phyloP scores from a whole-genome alignment of 2,797 vertebrate genomes.

The Sebastes miniatus region DNA sequence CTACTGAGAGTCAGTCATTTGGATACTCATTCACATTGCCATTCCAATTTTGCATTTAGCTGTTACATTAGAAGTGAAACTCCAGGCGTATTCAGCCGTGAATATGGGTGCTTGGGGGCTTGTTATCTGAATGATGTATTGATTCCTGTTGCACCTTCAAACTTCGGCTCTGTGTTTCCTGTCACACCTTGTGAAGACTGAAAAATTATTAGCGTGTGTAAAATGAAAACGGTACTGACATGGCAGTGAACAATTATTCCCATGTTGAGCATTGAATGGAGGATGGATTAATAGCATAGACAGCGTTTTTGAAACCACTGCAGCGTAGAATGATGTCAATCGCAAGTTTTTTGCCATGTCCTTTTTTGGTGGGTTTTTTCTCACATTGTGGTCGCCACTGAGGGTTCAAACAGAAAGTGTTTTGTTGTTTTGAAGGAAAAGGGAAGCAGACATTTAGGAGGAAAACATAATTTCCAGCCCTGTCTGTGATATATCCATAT shows the following conservation, averaged over 20 bases:
- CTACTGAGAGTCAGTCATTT: neutral
- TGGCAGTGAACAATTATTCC: conserved; percentile 10
- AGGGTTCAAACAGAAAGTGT: neutral
- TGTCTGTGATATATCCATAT: conserved; percentile 48
- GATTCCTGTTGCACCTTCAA: conserved; percentile 27
- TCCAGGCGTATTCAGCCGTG: conserved; percentile 10
- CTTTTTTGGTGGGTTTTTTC: neutral
- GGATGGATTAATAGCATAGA: conserved; percentile 12
- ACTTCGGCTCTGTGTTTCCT: conserved; percentile 24
- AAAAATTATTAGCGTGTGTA: conserved; percentile 26
- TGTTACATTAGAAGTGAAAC: conserved; percentile 20
- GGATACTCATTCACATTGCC: neutral
- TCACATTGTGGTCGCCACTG: conserved; percentile 1
- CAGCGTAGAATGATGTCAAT: neutral
- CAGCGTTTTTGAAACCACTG: neutral
- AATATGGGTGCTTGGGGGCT: conserved; percentile 22
- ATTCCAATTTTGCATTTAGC: conserved; percentile 5
- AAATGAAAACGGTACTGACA: conserved; percentile 1
- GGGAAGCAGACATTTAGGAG: neutral
- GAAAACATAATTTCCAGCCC: conserved; percentile 20
- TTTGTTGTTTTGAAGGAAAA: conserved; percentile 1
- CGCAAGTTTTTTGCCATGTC: neutral
- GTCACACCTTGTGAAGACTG: conserved; percentile 34
- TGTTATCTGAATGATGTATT: conserved; percentile 49
- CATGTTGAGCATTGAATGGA: conserved; percentile 3